A percentile compares a stretch with the other conserved stretches of the same genome.
Conservation (phyloP, 2,888 invertebrate species). For the Meteorus cinctellus region DNA sequence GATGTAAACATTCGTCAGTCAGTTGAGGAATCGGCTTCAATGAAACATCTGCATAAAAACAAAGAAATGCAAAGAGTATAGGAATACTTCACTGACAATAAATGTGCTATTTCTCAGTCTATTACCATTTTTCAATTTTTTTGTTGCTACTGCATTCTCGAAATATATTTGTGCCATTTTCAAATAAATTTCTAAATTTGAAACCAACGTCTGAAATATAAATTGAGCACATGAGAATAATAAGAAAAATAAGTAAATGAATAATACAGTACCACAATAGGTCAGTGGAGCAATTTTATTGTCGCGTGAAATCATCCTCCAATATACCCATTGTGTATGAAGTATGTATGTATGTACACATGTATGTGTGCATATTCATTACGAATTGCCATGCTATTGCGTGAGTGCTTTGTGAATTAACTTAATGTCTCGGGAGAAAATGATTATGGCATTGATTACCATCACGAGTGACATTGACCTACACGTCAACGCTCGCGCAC, state of each 20-base stretch:
- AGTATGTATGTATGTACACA: neutral
- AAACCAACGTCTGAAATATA: neutral
- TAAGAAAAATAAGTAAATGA: neutral
- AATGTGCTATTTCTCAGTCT: neutral
- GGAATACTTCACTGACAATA: neutral
- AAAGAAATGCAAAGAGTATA: neutral
- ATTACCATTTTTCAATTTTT: slow-evolving; percentile 6
- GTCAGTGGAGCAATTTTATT: slow-evolving; percentile 4
- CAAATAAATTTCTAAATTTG: neutral
- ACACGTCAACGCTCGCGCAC: slow-evolving; percentile 16
- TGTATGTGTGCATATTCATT: neutral
- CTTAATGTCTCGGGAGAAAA: neutral
- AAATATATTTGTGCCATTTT: neutral
- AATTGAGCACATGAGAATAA: neutral
- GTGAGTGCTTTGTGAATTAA: neutral
- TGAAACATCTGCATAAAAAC: neutral
- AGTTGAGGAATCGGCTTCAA: neutral
- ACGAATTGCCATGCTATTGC: neutral
- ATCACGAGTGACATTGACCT: slow-evolving; percentile 31
- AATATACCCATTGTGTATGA: slow-evolving; percentile 1
- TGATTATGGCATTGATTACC: slow-evolving; percentile 21
- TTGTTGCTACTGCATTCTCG: neutral
- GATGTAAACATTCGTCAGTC: slow-evolving; percentile 15
- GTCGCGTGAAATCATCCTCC: neutral
- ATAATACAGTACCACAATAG: neutral